Percentiles rank a stretch among this genome's conserved stretches.
Conservation (phyloP, 53 echinoderm and acorn worm species). For the Stichopus horrens region DNA sequence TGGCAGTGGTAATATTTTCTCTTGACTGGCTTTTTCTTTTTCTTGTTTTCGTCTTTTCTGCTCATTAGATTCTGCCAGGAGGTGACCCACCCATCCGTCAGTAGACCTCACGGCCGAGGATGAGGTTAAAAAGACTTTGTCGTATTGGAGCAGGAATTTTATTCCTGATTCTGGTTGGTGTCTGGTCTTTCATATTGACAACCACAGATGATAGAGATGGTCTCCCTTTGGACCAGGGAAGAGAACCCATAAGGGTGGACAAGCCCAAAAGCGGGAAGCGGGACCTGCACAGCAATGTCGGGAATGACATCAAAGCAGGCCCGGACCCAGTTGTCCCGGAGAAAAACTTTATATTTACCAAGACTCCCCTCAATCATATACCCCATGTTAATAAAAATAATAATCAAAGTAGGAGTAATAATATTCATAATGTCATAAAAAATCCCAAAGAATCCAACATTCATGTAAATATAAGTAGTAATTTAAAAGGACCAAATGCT, state of each 20-base stretch:
- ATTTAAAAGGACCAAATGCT: slow-evolving; percentile 46
- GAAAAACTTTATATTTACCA: slow-evolving; percentile 28
- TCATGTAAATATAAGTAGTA: slow-evolving; percentile 26
- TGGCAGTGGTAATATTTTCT: too few species aligned
- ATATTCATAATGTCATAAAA: not conserved
- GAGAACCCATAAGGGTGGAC: not conserved
- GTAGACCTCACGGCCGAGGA: not conserved
- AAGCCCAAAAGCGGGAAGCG: slow-evolving; percentile 38
- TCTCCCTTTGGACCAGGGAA: not conserved
- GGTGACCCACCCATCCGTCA: not conserved
- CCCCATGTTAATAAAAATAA: slow-evolving; percentile 19
- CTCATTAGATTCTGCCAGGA: not conserved
- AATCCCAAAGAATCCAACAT: not conserved
- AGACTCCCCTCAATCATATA: not conserved
- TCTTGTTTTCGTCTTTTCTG: not conserved
- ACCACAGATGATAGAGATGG: not conserved
- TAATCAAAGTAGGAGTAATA: not conserved
- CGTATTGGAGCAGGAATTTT: not conserved
- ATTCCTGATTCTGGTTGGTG: slow-evolving; percentile 4
- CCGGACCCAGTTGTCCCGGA: not conserved
- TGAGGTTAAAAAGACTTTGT: slow-evolving; percentile 43
- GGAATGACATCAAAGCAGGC: not conserved
- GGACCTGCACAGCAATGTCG: slow-evolving; percentile 33
- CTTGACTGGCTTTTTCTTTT: too few species aligned
- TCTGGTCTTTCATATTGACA: slow-evolving; percentile 35